Percentiles rank a stretch among this genome's conserved stretches.
phyloP scores from a whole-genome alignment of 2,113 vertebrate species.

The Coptodon bakossiorum region DNA sequence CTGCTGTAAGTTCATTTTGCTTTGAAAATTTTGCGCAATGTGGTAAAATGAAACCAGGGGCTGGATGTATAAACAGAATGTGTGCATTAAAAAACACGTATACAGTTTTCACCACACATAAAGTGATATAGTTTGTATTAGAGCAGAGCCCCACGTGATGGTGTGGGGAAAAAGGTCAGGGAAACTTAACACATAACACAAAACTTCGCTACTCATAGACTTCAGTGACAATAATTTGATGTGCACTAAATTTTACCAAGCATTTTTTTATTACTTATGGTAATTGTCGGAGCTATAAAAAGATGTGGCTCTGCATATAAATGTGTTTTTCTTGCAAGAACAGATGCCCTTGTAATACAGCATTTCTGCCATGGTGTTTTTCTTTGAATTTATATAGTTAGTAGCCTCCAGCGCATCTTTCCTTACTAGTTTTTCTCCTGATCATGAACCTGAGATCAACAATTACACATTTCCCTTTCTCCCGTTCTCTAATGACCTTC shows the following conservation, averaged over 20 bases:
- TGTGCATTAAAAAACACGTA: neutral
- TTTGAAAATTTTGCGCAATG: neutral
- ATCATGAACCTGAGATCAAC: neutral
- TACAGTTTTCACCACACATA: neutral
- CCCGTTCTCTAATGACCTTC: neutral
- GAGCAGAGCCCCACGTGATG: neutral
- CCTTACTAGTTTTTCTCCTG: neutral
- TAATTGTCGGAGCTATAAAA: neutral
- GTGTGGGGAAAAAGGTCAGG: neutral
- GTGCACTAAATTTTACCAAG: neutral
- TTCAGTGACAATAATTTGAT: neutral
- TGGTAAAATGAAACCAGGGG: neutral
- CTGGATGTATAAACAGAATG: neutral
- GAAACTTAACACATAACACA: neutral
- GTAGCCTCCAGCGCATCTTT: neutral
- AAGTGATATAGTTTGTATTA: neutral
- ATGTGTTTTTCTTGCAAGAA: neutral
- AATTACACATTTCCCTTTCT: neutral
- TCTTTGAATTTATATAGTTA: neutral
- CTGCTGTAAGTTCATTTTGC: neutral
- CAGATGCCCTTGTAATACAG: neutral
- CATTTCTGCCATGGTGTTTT: accelerated
- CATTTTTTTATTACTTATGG: neutral
- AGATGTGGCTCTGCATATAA: neutral
- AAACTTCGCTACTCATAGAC: neutral